Conservation (phyloP, 2,888 invertebrate species). For the Patella caerulea region DNA sequence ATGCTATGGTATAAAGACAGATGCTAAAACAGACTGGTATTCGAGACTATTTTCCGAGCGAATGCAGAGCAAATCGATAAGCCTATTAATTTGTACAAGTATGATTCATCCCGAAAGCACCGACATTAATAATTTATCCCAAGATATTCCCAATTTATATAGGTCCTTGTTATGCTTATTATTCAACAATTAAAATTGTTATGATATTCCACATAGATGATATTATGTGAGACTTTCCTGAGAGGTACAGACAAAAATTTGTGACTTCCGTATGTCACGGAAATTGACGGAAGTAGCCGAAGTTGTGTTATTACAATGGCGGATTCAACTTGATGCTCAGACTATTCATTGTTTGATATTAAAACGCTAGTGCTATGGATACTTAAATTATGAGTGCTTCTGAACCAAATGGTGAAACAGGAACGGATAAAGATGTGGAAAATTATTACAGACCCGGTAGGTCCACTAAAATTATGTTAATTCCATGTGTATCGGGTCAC, state of each 20-base stretch:
- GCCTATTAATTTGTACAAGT: not conserved
- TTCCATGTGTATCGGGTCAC: constrained; percentile 8
- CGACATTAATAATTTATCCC: not conserved
- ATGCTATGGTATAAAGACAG: too few relatives aligned
- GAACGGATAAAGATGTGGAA: constrained; percentile 63
- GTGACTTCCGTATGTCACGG: constrained; percentile 45
- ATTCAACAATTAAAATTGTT: too few relatives aligned
- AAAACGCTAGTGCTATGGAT: constrained; percentile 38
- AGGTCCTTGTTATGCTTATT: too few relatives aligned
- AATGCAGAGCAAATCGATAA: too few relatives aligned
- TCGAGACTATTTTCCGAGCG: too few relatives aligned
- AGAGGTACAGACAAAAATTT: constrained; percentile 33
- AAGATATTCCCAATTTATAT: not conserved
- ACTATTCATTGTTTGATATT: constrained; percentile 41
- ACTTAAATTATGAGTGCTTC: constrained; percentile 58
- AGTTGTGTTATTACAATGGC: constrained; percentile 63
- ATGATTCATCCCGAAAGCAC: not conserved
- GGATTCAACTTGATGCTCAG: constrained; percentile 50
- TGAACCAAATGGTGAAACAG: constrained; percentile 59
- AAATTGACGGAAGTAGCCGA: constrained; percentile 55
- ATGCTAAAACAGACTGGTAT: too few relatives aligned
- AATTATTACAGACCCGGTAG: constrained; percentile 63
- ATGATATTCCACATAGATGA: not conserved
- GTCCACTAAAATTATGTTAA: not conserved
- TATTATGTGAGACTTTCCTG: not conserved